A percentile compares a stretch with the other conserved stretches of the same genome.
Conservation (phyloP, 2,113 vertebrate genomes). For the Eurypyga helias region DNA sequence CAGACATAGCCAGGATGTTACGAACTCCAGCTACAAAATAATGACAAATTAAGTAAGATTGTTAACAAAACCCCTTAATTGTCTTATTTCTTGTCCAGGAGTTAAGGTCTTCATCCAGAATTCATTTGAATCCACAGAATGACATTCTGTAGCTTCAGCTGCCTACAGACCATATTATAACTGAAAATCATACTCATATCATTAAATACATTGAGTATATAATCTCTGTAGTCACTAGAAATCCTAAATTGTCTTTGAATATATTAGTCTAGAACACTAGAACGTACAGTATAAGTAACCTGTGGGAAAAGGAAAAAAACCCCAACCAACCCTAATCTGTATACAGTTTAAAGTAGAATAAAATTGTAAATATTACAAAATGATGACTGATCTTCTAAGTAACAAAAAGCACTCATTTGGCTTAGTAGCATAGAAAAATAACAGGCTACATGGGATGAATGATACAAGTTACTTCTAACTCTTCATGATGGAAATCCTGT, state of each 20-base stretch:
- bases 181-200: neutral
- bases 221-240: neutral
- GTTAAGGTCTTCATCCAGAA: neutral
- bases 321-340: too few species aligned
- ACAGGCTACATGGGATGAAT: neutral
- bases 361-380: neutral
- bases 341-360: neutral
- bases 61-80: neutral
- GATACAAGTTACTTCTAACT: neutral
- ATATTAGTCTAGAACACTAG: neutral
- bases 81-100: neutral
- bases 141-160: neutral
- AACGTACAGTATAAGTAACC: accelerated
- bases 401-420: neutral
- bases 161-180: neutral
- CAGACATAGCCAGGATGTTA: neutral
- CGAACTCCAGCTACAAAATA: neutral
- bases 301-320: neutral
- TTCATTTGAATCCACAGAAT: neutral
- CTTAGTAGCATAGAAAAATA: neutral
- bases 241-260: neutral
- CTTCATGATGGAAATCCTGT: neutral
- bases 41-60: neutral
- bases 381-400: neutral
- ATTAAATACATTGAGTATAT: neutral